Conservation (phyloP, 1,140 invertebrate genomes). For the Papilio aristodemus region DNA sequence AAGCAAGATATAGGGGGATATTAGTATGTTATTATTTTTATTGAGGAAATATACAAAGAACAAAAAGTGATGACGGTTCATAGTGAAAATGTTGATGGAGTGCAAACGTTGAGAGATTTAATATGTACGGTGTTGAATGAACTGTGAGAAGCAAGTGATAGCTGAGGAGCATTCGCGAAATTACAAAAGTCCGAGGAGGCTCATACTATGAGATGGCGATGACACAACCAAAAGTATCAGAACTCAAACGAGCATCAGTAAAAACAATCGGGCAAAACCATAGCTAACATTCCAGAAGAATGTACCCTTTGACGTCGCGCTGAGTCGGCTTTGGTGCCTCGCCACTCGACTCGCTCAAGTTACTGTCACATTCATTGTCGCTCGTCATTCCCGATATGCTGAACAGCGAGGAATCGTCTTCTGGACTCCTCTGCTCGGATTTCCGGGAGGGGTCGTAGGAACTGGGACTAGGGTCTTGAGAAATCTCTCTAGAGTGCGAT, state of each 20-base stretch:
- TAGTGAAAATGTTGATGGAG: background rate
- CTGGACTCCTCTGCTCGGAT: constrained; percentile 77
- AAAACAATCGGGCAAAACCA: constrained; percentile 64
- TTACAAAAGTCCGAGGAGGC: background rate
- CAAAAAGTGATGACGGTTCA: constrained; percentile 6
- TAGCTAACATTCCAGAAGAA: constrained; percentile 70
- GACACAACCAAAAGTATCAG: constrained; percentile 36
- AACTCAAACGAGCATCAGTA: constrained; percentile 63
- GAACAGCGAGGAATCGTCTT: constrained; percentile 80
- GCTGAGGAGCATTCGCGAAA: constrained; percentile 20
- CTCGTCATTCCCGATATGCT: constrained; percentile 81
- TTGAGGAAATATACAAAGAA: background rate
- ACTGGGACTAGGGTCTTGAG: constrained; percentile 72
- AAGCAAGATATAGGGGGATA: background rate
- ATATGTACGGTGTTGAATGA: constrained; percentile 9
- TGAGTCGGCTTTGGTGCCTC: constrained; percentile 76
- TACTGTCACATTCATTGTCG: constrained; percentile 79
- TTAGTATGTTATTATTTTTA: background rate
- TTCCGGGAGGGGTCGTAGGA: constrained; percentile 69
- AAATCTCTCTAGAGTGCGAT: constrained; percentile 66
- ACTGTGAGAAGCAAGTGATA: constrained; percentile 15
- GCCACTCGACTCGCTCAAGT: constrained; percentile 77
- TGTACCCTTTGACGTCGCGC: constrained; percentile 74
- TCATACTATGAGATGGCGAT: constrained; percentile 19
- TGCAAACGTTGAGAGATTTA: constrained; percentile 1